phyloP scores from a whole-genome alignment of 2,113 vertebrate genomes.

The Anguilla japonica region DNA sequence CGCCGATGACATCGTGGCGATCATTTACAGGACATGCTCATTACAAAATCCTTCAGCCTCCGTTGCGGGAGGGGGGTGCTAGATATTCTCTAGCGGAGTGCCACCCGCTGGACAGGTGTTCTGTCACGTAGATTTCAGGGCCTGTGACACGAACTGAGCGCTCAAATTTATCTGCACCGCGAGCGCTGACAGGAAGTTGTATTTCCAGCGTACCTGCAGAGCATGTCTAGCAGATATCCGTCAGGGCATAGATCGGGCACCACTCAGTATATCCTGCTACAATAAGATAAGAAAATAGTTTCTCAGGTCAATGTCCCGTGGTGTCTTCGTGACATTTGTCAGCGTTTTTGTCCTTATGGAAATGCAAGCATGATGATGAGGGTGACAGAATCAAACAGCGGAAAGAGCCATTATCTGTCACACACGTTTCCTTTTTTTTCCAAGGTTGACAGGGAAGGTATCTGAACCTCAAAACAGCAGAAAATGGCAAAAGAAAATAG shows the following conservation, averaged over 20 bases:
- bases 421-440: background rate
- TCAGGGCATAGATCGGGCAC: slow-evolving; percentile 30
- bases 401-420: slow-evolving; percentile 35
- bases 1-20: slow-evolving; percentile 47
- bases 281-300: slow-evolving; percentile 37
- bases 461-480: background rate
- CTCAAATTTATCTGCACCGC: background rate
- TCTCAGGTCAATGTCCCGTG: slow-evolving; percentile 23
- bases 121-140: background rate
- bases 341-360: slow-evolving; percentile 24
- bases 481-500: background rate
- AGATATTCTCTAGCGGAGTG: background rate
- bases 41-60: background rate
- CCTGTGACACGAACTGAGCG: background rate
- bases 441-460: background rate
- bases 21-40: slow-evolving; percentile 6
- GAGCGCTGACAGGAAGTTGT: background rate
- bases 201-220: background rate
- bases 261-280: slow-evolving; percentile 32
- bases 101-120: background rate
- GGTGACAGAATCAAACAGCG: slow-evolving; percentile 30
- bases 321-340: slow-evolving; percentile 32
- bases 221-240: slow-evolving; percentile 33
- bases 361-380: slow-evolving; percentile 22
- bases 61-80: background rate